Evolutionary conservation across 2,888 invertebrate genomes (phyloP).

Genomic region (Pecten maximus): DNA sequence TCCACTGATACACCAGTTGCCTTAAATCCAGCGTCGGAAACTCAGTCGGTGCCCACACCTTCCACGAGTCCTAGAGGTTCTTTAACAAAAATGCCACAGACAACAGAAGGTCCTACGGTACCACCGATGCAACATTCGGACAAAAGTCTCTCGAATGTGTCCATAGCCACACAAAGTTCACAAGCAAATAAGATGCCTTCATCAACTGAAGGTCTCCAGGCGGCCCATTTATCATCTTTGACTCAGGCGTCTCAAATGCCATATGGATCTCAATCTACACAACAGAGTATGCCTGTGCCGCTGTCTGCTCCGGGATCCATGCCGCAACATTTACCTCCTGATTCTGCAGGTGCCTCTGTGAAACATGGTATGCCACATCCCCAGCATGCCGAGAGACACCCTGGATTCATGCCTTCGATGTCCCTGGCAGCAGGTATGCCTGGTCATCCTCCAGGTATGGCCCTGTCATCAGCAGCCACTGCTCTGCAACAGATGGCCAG

Average conservation of each 20-base stretch:
- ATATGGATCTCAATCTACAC: background rate
- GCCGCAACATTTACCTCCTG: slow-evolving; percentile 44
- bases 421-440: background rate
- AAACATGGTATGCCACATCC: background rate
- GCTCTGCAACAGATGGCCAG: slow-evolving; percentile 36
- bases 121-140: background rate
- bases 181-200: background rate
- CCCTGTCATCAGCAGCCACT: slow-evolving; percentile 45
- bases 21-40: background rate
- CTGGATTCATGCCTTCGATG: background rate
- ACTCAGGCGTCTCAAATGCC: background rate
- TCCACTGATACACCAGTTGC: background rate
- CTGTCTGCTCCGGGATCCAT: slow-evolving; percentile 41
- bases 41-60: background rate
- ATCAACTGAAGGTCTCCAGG: background rate
- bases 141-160: background rate
- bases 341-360: slow-evolving; percentile 6
- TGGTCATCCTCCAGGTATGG: slow-evolving; percentile 33
- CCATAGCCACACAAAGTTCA: background rate
- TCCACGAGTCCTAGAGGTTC: background rate
- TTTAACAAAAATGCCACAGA: background rate
- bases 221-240: background rate
- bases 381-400: background rate
- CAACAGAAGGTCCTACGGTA: background rate
- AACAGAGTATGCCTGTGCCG: slow-evolving; percentile 54